Conservation (phyloP, 1,140 invertebrate genomes). For the Ridgeia piscesae region DNA sequence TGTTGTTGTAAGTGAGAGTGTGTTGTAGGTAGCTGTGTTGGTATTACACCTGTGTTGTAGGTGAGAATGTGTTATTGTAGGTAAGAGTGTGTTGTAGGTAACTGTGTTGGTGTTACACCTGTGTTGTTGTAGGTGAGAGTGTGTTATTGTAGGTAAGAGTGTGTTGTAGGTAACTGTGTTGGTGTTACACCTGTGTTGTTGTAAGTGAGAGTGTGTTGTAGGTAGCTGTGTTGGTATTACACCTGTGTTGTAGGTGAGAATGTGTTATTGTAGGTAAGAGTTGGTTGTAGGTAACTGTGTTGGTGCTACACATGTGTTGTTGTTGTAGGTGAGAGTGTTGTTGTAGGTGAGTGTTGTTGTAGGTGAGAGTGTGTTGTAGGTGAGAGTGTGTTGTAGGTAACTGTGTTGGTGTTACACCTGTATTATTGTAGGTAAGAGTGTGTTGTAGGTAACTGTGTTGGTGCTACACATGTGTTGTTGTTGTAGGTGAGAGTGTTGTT, state of each 20-base stretch:
- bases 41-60: constrained; percentile 67
- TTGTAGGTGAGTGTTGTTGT: constrained; percentile 63
- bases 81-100: not conserved
- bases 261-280: constrained; percentile 55
- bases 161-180: not conserved
- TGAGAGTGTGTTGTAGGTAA: no score
- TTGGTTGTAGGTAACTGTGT: constrained; percentile 46
- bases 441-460: no score
- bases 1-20: constrained; percentile 75
- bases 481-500: no score
- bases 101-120: not conserved
- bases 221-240: no score
- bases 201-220: not conserved
- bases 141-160: constrained; percentile 63
- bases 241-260: not conserved
- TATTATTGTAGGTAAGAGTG: no score
- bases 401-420: constrained; percentile 53
- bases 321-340: constrained; percentile 55
- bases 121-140: constrained; percentile 74
- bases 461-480: no score
- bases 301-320: no score
- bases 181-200: not conserved
- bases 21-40: constrained; percentile 83
- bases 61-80: constrained; percentile 80
- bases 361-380: no score